Evolutionary conservation across 2,113 vertebrate species (phyloP).

Genomic region (Rhegmatorhina hoffmannsi): DNA sequence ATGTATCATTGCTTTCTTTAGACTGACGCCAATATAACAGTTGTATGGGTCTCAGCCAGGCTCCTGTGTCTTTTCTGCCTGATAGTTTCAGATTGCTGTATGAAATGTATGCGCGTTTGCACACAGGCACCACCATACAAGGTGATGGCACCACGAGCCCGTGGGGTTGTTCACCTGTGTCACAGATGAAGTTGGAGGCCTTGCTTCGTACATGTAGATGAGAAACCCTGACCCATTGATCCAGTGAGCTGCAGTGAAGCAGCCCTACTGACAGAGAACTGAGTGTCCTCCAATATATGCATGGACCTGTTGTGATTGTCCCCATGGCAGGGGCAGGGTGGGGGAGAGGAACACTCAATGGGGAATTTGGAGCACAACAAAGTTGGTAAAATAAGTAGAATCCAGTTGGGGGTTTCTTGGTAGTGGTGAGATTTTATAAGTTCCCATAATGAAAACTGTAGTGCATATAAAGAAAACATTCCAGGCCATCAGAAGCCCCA

Average conservation of each 20-base stretch:
- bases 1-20: conserved; percentile 71
- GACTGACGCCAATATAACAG: conserved; percentile 68
- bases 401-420: not conserved
- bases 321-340: not conserved
- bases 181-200: not conserved
- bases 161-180: not conserved
- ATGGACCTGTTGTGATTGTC: not conserved
- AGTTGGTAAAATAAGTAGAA: not conserved
- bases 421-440: not conserved
- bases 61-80: conserved; percentile 75
- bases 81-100: conserved; percentile 58
- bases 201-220: not conserved
- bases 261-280: not conserved
- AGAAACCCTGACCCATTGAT: not conserved
- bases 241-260: conserved; percentile 4
- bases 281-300: not conserved
- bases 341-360: not conserved
- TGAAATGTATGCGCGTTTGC: conserved; percentile 32
- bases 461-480: not conserved
- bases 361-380: not conserved
- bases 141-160: not conserved
- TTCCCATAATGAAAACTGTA: not conserved
- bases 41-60: conserved; percentile 71
- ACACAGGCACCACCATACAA: not conserved
- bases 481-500: not conserved